These are phyloP conservation scores for Drosophila jambulina DNA, from an alignment of 1,140 invertebrate genomes.

Conservation along the genomic window DNA sequence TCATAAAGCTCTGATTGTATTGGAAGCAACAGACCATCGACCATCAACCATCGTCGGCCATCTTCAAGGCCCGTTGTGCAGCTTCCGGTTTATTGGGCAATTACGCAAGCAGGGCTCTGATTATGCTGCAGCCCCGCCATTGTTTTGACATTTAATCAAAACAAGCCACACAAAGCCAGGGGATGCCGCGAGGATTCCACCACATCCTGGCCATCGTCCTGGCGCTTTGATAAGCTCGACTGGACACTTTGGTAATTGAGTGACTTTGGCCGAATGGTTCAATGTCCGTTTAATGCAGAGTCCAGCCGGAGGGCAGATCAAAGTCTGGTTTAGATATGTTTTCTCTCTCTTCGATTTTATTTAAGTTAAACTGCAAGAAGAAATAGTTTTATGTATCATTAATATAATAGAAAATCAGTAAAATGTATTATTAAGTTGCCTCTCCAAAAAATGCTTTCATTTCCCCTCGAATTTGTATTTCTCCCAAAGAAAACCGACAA, in stretches of 20 bases:
- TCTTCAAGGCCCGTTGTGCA: conserved; percentile 19
- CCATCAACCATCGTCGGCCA: neutral
- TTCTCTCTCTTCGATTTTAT: rapidly evolving
- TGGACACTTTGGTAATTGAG: conserved; percentile 78
- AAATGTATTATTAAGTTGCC: neutral
- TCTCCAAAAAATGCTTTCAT: conserved; percentile 35
- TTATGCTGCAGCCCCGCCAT: conserved; percentile 72
- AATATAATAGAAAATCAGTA: neutral
- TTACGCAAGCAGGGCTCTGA: conserved; percentile 72
- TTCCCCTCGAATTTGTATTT: conserved; percentile 29
- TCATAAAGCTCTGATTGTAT: conserved; percentile 15
- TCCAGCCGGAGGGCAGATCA: conserved; percentile 9
- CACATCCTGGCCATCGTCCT: conserved; percentile 8
- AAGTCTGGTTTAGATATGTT: neutral
- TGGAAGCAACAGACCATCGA: conserved; percentile 5
- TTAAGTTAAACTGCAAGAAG: neutral
- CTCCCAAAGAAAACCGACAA: conserved; percentile 18
- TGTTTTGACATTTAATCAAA: conserved; percentile 81
- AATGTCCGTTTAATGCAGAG: conserved; percentile 57
- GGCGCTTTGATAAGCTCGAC: conserved; percentile 63
- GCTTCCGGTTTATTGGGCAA: conserved; percentile 78
- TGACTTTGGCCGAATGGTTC: conserved; percentile 55
- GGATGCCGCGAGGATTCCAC: too few relatives aligned
- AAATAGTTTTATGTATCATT: neutral
- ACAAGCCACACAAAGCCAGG: conserved; percentile 43